phyloP scores from a whole-genome alignment of 2,888 invertebrate species.

The Hoplodrina blanda region DNA sequence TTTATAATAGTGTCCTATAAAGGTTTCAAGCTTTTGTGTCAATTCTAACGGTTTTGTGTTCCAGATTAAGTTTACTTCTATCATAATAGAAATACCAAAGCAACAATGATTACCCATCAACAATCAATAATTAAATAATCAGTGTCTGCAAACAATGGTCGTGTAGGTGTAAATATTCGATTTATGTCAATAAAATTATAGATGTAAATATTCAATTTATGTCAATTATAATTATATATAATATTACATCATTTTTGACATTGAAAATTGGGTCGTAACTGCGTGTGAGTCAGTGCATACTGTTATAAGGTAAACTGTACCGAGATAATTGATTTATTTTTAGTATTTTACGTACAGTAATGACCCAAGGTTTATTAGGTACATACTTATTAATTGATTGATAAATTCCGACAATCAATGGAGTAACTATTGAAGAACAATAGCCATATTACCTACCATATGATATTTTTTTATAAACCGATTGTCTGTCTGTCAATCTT shows the following conservation, averaged over 20 bases:
- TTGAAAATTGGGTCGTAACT: constrained; percentile 28
- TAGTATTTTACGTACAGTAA: not conserved
- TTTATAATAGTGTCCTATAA: not conserved
- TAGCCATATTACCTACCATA: too few species aligned
- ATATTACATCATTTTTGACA: constrained; percentile 27
- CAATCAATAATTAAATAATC: constrained; percentile 17
- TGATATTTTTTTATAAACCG: too few species aligned
- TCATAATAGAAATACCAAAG: not conserved
- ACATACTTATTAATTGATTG: not conserved
- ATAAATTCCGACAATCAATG: not conserved
- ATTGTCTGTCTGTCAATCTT: too few species aligned
- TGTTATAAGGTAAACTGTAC: constrained; percentile 11
- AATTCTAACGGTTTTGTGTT: not conserved
- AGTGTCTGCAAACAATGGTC: constrained; percentile 41
- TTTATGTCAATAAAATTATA: constrained; percentile 32
- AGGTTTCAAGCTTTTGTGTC: not conserved
- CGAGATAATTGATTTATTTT: constrained; percentile 8
- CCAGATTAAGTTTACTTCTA: not conserved
- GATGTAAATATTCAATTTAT: not conserved
- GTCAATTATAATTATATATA: constrained; percentile 22
- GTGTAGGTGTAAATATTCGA: constrained; percentile 40
- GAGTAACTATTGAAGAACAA: not conserved
- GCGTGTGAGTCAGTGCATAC: constrained; percentile 9
- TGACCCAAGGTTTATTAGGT: not conserved
- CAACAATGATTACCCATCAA: constrained; percentile 4